Conservation (phyloP, 2,888 invertebrate species). For the Leptinotarsa rubiginosa region DNA sequence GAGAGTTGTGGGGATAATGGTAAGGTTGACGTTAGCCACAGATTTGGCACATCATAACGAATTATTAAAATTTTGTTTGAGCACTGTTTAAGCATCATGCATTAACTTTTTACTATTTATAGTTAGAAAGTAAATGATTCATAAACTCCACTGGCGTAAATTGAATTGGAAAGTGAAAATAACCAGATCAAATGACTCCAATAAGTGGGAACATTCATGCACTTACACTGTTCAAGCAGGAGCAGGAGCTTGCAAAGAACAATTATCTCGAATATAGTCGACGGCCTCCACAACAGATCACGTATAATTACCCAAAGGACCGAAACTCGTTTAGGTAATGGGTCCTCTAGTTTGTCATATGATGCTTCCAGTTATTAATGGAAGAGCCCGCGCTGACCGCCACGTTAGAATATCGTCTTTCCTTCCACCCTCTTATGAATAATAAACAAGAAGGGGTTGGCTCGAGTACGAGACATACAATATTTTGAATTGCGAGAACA, state of each 20-base stretch:
- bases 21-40: too few relatives aligned
- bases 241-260: not conserved
- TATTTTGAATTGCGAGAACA: slow-evolving; percentile 26
- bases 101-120: too few relatives aligned
- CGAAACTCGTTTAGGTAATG: slow-evolving; percentile 59
- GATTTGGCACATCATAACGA: too few relatives aligned
- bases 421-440: slow-evolving; percentile 56
- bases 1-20: too few relatives aligned
- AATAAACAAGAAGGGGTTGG: slow-evolving; percentile 51
- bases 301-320: slow-evolving; percentile 58
- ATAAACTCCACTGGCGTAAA: too few relatives aligned
- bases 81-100: too few relatives aligned
- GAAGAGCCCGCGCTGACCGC: slow-evolving; percentile 50
- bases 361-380: slow-evolving; percentile 36
- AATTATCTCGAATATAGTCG: slow-evolving; percentile 16
- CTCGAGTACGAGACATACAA: slow-evolving; percentile 24
- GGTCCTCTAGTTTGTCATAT: slow-evolving; percentile 57
- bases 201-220: too few relatives aligned
- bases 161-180: too few relatives aligned
- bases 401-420: slow-evolving; percentile 61
- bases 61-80: too few relatives aligned
- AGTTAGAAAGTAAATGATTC: too few relatives aligned
- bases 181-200: too few relatives aligned
- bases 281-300: slow-evolving; percentile 31
- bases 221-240: too few relatives aligned